These are phyloP conservation scores for Tarsius wallacei DNA, from an alignment of 2,797 vertebrate species.

Conservation along the genomic window DNA sequence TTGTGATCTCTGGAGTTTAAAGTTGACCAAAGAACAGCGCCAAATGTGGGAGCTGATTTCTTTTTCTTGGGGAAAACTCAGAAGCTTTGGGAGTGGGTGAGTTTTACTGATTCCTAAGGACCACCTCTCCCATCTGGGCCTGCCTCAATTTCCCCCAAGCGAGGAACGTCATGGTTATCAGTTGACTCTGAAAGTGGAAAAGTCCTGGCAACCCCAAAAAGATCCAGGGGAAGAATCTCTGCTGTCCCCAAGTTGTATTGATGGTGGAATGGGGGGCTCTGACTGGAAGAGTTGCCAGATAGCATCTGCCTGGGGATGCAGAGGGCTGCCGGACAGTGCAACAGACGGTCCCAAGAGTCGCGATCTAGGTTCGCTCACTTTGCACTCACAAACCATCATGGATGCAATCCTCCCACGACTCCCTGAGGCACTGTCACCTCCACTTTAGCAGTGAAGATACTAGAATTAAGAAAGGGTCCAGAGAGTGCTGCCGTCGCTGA, in stretches of 20 bases:
- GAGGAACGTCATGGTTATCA: background rate
- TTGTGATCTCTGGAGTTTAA: background rate
- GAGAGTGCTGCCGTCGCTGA: background rate
- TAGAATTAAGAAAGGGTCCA: background rate
- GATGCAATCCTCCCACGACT: background rate
- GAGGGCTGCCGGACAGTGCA: background rate
- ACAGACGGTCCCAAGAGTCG: background rate
- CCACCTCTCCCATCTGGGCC: background rate
- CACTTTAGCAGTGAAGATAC: background rate
- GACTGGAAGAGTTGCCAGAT: background rate
- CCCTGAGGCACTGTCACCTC: background rate
- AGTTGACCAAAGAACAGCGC: background rate
- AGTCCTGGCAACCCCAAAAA: background rate
- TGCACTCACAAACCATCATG: background rate
- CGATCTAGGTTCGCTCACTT: background rate
- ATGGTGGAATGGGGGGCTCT: background rate
- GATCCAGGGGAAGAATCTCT: background rate
- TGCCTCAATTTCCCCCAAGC: background rate
- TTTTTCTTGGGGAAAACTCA: background rate
- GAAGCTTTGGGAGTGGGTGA: background rate
- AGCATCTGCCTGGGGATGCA: background rate
- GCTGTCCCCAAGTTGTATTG: background rate
- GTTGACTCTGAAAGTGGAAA: background rate
- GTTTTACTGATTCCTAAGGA: background rate
- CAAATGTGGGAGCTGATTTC: background rate